Conservation (phyloP, 1,140 invertebrate genomes). For the Neodiprion lecontei region DNA sequence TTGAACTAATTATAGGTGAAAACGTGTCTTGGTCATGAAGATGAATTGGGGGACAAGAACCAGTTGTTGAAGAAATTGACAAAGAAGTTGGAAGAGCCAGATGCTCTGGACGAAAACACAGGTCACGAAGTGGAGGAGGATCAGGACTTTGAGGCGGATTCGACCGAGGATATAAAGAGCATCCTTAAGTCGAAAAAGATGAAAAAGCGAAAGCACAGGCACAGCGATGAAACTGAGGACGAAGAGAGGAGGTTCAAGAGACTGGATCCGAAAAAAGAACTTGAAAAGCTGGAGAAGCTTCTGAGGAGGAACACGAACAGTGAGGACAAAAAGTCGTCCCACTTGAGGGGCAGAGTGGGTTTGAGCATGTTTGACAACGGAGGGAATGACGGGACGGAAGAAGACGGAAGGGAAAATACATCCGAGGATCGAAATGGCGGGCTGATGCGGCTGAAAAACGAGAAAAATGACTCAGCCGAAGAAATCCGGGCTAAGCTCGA, state of each 20-base stretch:
- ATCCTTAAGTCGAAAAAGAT: slow-evolving; percentile 17
- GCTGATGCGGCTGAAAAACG: background rate
- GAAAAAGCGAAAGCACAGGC: slow-evolving; percentile 19
- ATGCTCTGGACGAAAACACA: slow-evolving; percentile 11
- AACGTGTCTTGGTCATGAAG: slow-evolving; percentile 34
- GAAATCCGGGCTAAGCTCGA: slow-evolving; percentile 39
- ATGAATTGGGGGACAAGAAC: slow-evolving; percentile 26
- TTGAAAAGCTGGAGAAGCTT: slow-evolving; percentile 23
- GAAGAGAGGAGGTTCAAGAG: slow-evolving; percentile 23
- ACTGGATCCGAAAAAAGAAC: slow-evolving; percentile 22
- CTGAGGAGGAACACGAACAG: slow-evolving; percentile 19
- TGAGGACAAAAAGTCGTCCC: slow-evolving; percentile 16
- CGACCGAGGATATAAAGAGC: background rate
- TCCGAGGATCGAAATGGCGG: background rate
- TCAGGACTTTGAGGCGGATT: slow-evolving; percentile 5
- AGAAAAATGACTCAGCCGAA: slow-evolving; percentile 27
- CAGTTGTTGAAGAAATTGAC: slow-evolving; percentile 23
- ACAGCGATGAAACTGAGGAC: slow-evolving; percentile 26
- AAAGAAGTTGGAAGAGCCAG: slow-evolving; percentile 16
- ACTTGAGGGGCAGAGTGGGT: background rate
- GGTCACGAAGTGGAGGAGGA: slow-evolving; percentile 15
- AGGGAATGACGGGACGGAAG: background rate
- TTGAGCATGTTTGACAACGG: background rate
- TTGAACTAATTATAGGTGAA: slow-evolving; percentile 35
- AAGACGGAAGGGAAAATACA: background rate